Conservation (phyloP, 64 coral and sea anemone species). For the Stichodactyla helianthus region DNA sequence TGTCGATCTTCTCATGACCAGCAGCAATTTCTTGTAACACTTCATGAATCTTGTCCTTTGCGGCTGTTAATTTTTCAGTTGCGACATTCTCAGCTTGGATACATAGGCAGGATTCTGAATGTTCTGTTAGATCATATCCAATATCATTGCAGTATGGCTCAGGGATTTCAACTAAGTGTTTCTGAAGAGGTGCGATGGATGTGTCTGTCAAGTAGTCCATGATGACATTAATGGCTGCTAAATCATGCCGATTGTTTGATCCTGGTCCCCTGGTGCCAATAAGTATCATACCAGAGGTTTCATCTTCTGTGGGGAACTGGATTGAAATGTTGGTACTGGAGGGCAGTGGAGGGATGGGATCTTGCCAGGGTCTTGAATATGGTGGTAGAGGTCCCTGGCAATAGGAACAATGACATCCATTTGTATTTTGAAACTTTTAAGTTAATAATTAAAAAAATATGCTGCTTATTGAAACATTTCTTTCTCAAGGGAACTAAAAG, state of each 20-base stretch:
- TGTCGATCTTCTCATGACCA: conserved; percentile 72
- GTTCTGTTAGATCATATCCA: conserved; percentile 59
- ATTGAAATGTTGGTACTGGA: conserved; percentile 44
- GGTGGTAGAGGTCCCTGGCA: conserved; percentile 60
- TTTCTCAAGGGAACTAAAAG: no score
- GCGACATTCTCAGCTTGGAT: conserved; percentile 83
- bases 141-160: conserved; percentile 91
- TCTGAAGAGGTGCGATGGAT: conserved; percentile 84
- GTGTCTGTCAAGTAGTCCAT: conserved; percentile 91
- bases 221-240: conserved; percentile 59
- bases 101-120: conserved; percentile 57
- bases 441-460: neutral
- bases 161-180: conserved; percentile 78
- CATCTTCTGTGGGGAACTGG: conserved; percentile 88
- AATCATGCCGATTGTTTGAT: conserved; percentile 39
- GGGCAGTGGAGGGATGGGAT: conserved; percentile 47
- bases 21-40: conserved; percentile 49
- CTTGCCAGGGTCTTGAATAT: conserved; percentile 92
- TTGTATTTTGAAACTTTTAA: neutral
- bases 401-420: neutral
- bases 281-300: conserved; percentile 69
- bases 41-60: conserved; percentile 75
- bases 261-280: conserved; percentile 76
- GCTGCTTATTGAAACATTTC: no score
- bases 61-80: conserved; percentile 65